Base-by-base conservation (phyloP, 1,140 invertebrate genomes). In the Contarinia nasturtii region DNA sequence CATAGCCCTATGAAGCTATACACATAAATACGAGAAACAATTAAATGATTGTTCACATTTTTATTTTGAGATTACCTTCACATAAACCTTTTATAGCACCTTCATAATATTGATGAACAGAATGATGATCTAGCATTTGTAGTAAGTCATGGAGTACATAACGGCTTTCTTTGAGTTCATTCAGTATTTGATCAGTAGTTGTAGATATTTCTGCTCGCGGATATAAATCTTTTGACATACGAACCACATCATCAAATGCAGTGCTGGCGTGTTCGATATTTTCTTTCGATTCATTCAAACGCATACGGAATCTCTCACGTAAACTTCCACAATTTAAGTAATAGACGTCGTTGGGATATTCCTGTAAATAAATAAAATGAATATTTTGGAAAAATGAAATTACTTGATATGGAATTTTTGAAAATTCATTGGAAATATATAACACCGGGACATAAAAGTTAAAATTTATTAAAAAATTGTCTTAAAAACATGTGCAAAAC, bases 51-150 rank as follows among this genome's bases (percentile, higher is more conserved):
- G n/a, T n/a, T n/a, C n/a, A n/a, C n/a, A n/a, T n/a, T n/a, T n/a
- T n/a, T n/a, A n/a, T n/a, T n/a, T n/a, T n/a, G n/a, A n/a, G n/a
- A n/a, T n/a, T n/a, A n/a, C n/a, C 70, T 52, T 80, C 73, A 55
- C 82, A 86, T 2, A 81, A 65, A n/a, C 76, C 75, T 48, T 72
- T 70, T 19, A 80, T 61, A 1, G 76, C 77, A 27, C 73, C 69
- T 46, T 74, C 67, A 57, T 84, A 85, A 55, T 84, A 76, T 20
- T 72, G 70, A 57, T 85, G 76, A 15, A 84, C 66, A 20, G 70
- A 68, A 33, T 74, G 72, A 54, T 80, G 81, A 52, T 84, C 80
- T 2, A 85, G 66, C 15, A 79, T 64, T 14, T 74, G 68, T 11
- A 74, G 71, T 7, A 83, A 60, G 7, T 52, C 55, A 3, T 57